Evolutionary conservation across 2,888 invertebrate species (phyloP), one percentile per base, ranked within the genome.

Genomic region (Crematogaster levior): DNA sequence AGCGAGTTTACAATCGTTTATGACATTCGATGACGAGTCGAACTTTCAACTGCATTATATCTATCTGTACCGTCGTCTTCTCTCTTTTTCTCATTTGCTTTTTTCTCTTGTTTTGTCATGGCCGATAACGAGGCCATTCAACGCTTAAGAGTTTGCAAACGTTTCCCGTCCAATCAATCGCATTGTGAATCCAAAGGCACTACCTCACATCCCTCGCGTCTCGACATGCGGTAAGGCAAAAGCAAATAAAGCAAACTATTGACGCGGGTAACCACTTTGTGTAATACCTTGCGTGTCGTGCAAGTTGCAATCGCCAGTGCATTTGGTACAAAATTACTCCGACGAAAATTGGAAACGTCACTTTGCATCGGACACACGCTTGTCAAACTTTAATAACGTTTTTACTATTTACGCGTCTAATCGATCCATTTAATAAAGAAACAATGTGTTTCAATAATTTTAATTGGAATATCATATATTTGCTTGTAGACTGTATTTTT

Each of bases 121-220:
- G 10, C 80, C 56, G 91, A 92, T 87, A 93, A 93, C 91, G 92
- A 94, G 87, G 92, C 91, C 79, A 92, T 93, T 89, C 91, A 92
- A 85, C 88, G 83, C 82, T 91, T 93, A 91, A 92, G 91, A 87
- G 91, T 91, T 88, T 88, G 85, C 89, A 84, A 92, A 91, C 90
- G 90, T 89, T 92, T 90, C 90, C 90, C 88, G 90, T 86, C 88
- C 92, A 92, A 92, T 92, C 92, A 92, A 86, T 89, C 84, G 87
- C 86, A 92, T 92, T 92, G 92, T 92, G 84, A 66, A 84, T 74
- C 43, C 66, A 73, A 89, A 91, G 90, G 86, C 84, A 74, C 81
- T 75, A 86, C 84, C 80, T 72, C 43, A 60, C 79, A 63, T 74
- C 61, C 40, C 43, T 40, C 80, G 56, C 70, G 37, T 80, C 66